Evolutionary conservation across 2,888 invertebrate genomes (phyloP).

Genomic region (Lasioglossum pauxillum): DNA sequence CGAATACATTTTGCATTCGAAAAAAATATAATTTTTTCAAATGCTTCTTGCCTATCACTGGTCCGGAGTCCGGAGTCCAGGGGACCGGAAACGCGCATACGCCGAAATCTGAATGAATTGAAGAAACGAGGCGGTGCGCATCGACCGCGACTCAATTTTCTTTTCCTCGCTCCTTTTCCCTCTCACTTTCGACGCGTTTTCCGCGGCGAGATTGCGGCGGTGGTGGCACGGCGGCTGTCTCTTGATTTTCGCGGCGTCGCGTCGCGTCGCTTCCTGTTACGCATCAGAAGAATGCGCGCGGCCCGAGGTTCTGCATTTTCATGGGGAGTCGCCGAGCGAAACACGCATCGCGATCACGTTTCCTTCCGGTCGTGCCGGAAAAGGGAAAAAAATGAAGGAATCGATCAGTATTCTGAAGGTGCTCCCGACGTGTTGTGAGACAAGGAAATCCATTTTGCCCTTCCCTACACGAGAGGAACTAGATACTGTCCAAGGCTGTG

Average conservation of each 20-base stretch:
- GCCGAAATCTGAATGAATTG: background rate
- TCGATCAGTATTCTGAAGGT: background rate
- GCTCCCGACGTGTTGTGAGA: background rate
- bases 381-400: background rate
- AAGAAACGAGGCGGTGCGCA: background rate
- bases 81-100: background rate
- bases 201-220: background rate
- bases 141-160: background rate
- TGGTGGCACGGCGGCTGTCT: background rate
- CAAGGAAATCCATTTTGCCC: slow-evolving; percentile 9
- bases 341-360: background rate
- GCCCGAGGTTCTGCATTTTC: background rate
- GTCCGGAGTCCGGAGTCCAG: no score
- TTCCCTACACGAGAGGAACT: background rate
- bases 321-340: background rate
- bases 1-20: no score
- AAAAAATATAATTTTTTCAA: no score
- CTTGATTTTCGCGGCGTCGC: background rate
- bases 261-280: background rate
- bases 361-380: background rate
- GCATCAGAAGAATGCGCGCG: background rate
- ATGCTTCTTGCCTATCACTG: no score
- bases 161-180: background rate
- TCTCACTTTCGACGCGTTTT: background rate
- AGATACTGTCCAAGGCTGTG: background rate